Conservation (phyloP, 1,140 invertebrate genomes). For the Lepidurus arcticus region DNA sequence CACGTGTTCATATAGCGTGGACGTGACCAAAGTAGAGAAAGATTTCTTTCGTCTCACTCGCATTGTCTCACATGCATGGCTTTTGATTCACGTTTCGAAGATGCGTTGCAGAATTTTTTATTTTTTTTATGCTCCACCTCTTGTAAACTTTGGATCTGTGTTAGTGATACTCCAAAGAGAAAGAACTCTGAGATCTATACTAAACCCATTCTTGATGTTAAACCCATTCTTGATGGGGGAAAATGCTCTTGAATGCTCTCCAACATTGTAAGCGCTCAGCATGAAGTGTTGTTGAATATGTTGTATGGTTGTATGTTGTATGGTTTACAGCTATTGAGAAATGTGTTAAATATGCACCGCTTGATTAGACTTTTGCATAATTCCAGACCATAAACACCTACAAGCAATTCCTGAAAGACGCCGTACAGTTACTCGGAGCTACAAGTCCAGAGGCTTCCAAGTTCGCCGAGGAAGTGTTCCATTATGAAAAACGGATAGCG, state of each 20-base stretch:
- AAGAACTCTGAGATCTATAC: no score
- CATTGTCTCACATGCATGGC: conserved; percentile 22
- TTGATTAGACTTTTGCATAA: not conserved
- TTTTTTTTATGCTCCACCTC: not conserved
- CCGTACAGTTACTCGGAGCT: conserved; percentile 50
- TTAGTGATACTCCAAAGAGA: no score
- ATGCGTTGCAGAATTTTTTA: not conserved
- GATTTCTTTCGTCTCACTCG: conserved; percentile 1
- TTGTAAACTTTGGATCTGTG: conserved; percentile 1
- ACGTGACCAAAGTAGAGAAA: not conserved
- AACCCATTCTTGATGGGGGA: no score
- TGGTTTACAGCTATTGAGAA: no score
- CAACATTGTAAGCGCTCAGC: no score
- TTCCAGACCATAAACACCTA: conserved; percentile 50
- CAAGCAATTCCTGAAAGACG: conserved; percentile 53
- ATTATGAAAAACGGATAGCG: conserved; percentile 56
- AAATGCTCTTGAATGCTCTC: no score
- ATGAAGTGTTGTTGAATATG: no score
- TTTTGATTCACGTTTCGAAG: not conserved
- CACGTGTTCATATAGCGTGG: not conserved
- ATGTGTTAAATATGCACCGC: no score
- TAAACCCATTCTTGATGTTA: no score
- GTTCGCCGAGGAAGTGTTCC: conserved; percentile 55
- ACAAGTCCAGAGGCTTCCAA: conserved; percentile 47
- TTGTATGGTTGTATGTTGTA: no score